A percentile compares a stretch with the other conserved stretches of the same genome.
phyloP scores from a whole-genome alignment of 2,888 invertebrate genomes.

The Rotaria magnacalcarata region DNA sequence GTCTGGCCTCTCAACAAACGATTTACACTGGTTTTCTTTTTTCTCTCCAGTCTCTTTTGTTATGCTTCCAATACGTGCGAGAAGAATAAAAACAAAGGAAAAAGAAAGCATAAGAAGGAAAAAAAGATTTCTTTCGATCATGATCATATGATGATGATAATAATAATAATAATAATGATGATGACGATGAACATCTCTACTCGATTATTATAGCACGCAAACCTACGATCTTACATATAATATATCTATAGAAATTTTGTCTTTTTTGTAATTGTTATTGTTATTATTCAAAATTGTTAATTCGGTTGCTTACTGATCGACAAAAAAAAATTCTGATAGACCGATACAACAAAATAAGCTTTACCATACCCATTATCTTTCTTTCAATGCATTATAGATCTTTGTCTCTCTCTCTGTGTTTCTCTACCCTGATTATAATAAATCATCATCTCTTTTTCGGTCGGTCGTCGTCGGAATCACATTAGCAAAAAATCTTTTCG shows the following conservation, averaged over 20 bases:
- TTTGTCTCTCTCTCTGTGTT: neutral
- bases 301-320: conserved; percentile 14
- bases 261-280: neutral
- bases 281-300: neutral
- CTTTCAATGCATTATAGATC: neutral
- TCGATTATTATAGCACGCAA: conserved; percentile 5
- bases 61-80: conserved; percentile 11
- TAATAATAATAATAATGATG: neutral
- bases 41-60: neutral
- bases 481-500: conserved; percentile 23
- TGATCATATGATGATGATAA: neutral
- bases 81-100: neutral
- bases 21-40: conserved; percentile 23
- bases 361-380: conserved; percentile 1
- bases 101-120: neutral
- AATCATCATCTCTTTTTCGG: conserved; percentile 19
- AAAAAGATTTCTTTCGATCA: neutral
- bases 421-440: conserved; percentile 15
- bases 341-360: neutral
- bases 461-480: conserved; percentile 15
- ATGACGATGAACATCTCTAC: conserved; percentile 10
- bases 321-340: neutral
- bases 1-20: neutral
- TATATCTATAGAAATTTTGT: neutral
- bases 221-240: neutral